phyloP scores from a whole-genome alignment of 1,140 invertebrate genomes.

The Sminthurinus signatus region DNA sequence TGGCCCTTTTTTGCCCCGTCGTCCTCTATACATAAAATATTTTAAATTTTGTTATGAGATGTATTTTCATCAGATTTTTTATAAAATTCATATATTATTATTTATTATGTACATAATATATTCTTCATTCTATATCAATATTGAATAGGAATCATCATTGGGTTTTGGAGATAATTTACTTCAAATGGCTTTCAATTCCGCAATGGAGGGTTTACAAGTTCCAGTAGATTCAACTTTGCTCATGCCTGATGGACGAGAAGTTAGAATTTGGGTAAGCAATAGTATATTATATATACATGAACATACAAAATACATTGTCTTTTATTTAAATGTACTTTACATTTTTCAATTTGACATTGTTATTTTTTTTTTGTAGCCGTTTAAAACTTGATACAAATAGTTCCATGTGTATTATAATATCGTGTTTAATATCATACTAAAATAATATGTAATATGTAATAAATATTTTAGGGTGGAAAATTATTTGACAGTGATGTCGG shows the following conservation, averaged over 20 bases:
- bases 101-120: conserved; percentile 30
- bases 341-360: too few species aligned
- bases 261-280: conserved; percentile 22
- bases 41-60: conserved; percentile 10
- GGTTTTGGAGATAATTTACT: conserved; percentile 45
- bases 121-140: too few species aligned
- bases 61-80: too few species aligned
- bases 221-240: conserved; percentile 34
- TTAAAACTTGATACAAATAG: too few species aligned
- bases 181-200: conserved; percentile 47
- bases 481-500: conserved; percentile 25
- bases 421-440: too few species aligned
- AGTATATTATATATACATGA: too few species aligned
- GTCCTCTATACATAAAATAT: background rate
- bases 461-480: conserved; percentile 29
- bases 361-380: too few species aligned
- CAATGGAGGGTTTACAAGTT: conserved; percentile 45
- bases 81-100: conserved; percentile 13
- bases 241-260: conserved; percentile 25
- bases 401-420: too few species aligned
- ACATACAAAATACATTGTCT: too few species aligned
- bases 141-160: conserved; percentile 39
- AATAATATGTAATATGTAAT: too few species aligned
- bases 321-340: too few species aligned
- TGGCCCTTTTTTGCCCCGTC: too few species aligned